These are phyloP conservation scores for Halcyon senegalensis DNA, from an alignment of 2,113 vertebrate species.

Conservation along the genomic window DNA sequence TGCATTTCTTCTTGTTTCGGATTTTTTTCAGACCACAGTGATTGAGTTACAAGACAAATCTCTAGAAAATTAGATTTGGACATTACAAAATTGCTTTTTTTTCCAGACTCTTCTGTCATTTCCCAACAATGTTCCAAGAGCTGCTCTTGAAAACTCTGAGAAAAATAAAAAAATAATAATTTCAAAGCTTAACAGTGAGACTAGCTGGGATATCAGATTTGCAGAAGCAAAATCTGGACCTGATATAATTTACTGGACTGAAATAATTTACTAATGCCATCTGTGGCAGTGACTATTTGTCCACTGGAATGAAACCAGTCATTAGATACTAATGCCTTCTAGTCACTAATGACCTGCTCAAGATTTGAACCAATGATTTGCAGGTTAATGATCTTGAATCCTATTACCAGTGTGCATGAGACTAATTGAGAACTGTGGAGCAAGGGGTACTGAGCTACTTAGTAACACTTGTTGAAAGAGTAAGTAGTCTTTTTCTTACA, in stretches of 20 bases:
- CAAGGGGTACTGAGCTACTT: background rate
- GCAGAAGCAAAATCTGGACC: background rate
- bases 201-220: background rate
- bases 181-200: background rate
- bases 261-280: conserved; percentile 29
- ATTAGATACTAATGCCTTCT: conserved; percentile 40
- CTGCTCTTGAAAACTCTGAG: background rate
- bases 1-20: background rate
- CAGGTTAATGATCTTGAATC: conserved; percentile 43
- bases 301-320: conserved; percentile 49
- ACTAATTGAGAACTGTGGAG: conserved; percentile 32
- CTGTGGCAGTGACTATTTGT: conserved; percentile 1
- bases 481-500: conserved; percentile 3
- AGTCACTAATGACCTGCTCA: conserved; percentile 48
- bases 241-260: background rate
- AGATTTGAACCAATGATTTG: conserved; percentile 49
- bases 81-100: background rate
- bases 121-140: background rate
- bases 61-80: background rate
- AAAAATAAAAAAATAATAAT: background rate
- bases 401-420: background rate
- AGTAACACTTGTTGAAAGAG: background rate
- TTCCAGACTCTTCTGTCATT: background rate
- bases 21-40: background rate
- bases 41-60: background rate